A percentile compares a stretch with the other conserved stretches of the same genome.
These are phyloP conservation scores for Syritta pipiens DNA, from an alignment of 2,888 invertebrate species.

Conservation along the genomic window DNA sequence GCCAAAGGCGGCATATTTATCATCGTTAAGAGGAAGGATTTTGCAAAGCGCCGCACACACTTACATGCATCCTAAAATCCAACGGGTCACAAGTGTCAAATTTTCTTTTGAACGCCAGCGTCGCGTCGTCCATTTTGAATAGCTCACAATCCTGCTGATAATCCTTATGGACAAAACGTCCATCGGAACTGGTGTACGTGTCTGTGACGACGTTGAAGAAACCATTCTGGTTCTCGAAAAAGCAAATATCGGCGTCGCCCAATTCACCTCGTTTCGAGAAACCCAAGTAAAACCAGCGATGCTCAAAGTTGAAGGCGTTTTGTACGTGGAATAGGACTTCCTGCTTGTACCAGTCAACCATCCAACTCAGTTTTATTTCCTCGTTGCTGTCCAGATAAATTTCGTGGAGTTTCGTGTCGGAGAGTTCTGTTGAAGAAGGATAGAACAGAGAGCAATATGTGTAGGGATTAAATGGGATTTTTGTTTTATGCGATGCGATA, in stretches of 20 bases:
- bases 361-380: conserved; percentile 79
- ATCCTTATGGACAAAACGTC: conserved; percentile 84
- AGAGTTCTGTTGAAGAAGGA: conserved; percentile 72
- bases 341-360: conserved; percentile 79
- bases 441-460: conserved; percentile 15
- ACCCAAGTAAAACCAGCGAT: conserved; percentile 90
- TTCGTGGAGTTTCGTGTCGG: conserved; percentile 78
- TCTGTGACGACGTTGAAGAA: conserved; percentile 83
- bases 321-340: conserved; percentile 79
- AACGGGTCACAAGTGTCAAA: conserved; percentile 91
- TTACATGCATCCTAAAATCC: conserved; percentile 80
- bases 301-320: conserved; percentile 78
- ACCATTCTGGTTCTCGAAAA: conserved; percentile 84
- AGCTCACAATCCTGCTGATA: conserved; percentile 86
- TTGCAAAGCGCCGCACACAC: conserved; percentile 69
- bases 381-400: conserved; percentile 76
- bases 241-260: conserved; percentile 88
- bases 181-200: conserved; percentile 84
- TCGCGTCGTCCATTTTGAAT: conserved; percentile 82
- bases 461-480: conserved; percentile 41
- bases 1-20: conserved; percentile 66
- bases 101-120: conserved; percentile 87
- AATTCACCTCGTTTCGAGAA: conserved; percentile 90
- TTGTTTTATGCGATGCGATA: conserved; percentile 20
- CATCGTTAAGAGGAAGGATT: conserved; percentile 5